phyloP scores from a whole-genome alignment of 2,113 vertebrate genomes.

The Orthonyx spaldingii region DNA sequence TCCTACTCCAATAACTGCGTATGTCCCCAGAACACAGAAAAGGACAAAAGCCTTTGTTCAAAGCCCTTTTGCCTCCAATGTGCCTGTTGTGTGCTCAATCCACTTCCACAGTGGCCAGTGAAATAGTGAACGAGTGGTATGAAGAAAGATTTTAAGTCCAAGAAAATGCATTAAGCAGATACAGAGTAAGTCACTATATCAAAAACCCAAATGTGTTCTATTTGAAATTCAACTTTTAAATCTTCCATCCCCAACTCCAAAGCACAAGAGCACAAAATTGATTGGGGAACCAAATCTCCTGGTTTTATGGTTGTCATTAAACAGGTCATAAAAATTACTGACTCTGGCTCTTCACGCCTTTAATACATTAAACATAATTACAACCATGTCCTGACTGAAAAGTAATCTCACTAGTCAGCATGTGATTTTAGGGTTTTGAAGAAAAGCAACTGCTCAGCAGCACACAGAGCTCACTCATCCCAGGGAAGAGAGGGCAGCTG shows the following conservation, averaged over 20 bases:
- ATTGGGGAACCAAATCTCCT: background rate
- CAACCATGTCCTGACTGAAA: background rate
- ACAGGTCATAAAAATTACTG: constrained; percentile 51
- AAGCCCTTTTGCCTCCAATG: background rate
- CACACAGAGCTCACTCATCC: background rate
- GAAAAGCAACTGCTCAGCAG: background rate
- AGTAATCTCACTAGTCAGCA: background rate
- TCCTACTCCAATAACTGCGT: background rate
- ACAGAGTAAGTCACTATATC: background rate
- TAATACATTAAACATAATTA: constrained; percentile 36
- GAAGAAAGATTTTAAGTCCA: background rate
- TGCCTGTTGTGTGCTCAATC: background rate
- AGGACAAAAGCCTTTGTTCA: background rate
- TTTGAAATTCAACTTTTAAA: background rate
- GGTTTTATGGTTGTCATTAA: constrained; percentile 32
- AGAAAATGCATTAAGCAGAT: background rate
- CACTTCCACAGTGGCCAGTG: background rate
- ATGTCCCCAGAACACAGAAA: background rate
- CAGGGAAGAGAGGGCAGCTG: background rate
- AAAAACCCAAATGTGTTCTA: background rate
- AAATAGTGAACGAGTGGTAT: background rate
- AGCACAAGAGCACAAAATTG: background rate
- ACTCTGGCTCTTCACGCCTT: background rate
- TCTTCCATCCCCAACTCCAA: background rate
- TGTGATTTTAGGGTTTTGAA: background rate